phyloP scores from a whole-genome alignment of 2,888 invertebrate genomes.

The Chymomyza amoena region DNA sequence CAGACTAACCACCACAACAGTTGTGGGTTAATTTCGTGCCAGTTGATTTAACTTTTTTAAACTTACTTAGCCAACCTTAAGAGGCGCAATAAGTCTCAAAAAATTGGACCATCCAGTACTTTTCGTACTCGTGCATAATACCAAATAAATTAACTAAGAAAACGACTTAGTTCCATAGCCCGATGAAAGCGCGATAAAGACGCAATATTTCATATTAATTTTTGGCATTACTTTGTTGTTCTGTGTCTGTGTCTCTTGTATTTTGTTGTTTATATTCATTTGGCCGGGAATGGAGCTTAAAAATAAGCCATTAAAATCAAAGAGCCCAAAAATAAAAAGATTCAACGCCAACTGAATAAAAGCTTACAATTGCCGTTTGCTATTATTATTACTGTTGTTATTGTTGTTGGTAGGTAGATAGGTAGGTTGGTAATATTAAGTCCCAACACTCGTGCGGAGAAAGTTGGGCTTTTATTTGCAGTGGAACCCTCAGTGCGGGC shows the following conservation, averaged over 20 bases:
- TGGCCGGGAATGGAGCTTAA: constrained; percentile 16
- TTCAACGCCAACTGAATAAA: constrained; percentile 21
- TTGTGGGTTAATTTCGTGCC: neutral
- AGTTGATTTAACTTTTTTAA: neutral
- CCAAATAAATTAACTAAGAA: constrained; percentile 59
- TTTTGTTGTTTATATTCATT: constrained; percentile 30
- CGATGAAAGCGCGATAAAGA: constrained; percentile 66
- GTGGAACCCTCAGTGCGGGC: neutral
- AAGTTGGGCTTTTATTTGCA: constrained; percentile 48
- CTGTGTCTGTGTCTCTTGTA: neutral
- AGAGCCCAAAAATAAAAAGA: constrained; percentile 13
- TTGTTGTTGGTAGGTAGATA: constrained; percentile 29
- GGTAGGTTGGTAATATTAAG: constrained; percentile 67
- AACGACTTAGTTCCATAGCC: constrained; percentile 36
- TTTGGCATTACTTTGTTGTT: neutral
- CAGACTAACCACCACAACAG: neutral
- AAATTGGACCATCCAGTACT: neutral
- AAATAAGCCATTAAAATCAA: constrained; percentile 65
- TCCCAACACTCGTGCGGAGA: constrained; percentile 70
- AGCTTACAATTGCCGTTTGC: constrained; percentile 50
- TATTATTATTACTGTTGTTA: constrained; percentile 21
- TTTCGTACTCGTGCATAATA: neutral
- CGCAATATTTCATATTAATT: constrained; percentile 21
- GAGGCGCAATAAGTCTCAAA: neutral
- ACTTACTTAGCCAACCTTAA: neutral